These are phyloP conservation scores for Cacoxenus indagator DNA, from an alignment of 2,888 invertebrate genomes.

Conservation along the genomic window DNA sequence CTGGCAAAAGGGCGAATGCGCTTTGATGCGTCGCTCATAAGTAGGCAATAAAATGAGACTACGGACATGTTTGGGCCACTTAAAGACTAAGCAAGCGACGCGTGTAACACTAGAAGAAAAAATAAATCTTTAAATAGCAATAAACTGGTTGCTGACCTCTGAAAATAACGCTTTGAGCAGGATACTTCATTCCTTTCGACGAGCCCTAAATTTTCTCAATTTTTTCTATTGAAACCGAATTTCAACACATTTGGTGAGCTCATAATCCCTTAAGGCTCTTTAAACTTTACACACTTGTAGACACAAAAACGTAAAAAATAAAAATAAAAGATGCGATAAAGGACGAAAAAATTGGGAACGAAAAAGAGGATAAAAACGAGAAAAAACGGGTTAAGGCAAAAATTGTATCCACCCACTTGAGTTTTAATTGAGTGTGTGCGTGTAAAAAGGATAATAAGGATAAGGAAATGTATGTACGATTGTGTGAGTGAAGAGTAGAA, in stretches of 20 bases:
- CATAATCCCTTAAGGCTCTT: constrained; percentile 66
- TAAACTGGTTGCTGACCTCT: constrained; percentile 47
- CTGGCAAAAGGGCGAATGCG: constrained; percentile 39
- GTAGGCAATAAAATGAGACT: constrained; percentile 8
- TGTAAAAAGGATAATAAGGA: constrained; percentile 21
- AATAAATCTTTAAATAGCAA: constrained; percentile 54
- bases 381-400: constrained; percentile 10
- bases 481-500: neutral
- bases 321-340: constrained; percentile 44
- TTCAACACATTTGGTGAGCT: constrained; percentile 59
- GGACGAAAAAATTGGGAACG: neutral
- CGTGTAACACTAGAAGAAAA: constrained; percentile 20
- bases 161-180: constrained; percentile 28
- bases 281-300: constrained; percentile 64
- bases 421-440: constrained; percentile 68
- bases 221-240: constrained; percentile 52
- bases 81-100: constrained; percentile 29
- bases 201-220: too few species aligned
- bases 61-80: constrained; percentile 21
- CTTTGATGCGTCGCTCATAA: constrained; percentile 25
- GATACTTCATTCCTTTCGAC: constrained; percentile 15
- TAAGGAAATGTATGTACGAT: neutral
- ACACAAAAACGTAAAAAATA: constrained; percentile 19
- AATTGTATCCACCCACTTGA: constrained; percentile 49
- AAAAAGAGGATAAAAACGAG: constrained; percentile 17